Evolutionary conservation across 2,797 vertebrate species (phyloP), one percentile per base, ranked within the genome.

Genomic region (Bryconaethiops microstoma): DNA sequence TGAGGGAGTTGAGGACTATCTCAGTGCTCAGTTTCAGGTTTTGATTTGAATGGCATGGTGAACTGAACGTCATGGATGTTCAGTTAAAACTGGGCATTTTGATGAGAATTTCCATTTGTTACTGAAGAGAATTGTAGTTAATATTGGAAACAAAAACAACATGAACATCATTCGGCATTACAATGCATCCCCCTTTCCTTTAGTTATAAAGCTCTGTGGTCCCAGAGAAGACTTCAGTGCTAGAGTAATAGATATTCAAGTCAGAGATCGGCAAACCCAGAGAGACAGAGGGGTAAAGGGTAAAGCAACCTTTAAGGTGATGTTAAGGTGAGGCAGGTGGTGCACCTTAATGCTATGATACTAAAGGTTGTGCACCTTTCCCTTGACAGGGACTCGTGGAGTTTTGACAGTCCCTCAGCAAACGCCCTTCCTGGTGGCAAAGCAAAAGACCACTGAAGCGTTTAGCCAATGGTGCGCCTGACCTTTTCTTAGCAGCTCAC

Each of bases 241-340:
- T 45, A 73, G 14, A 60, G 81, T 89, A 78, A 90, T 89, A 88
- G 86, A 87, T 86, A 92, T 91, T 88, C 89, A 74, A 84, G 79
- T 91, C 90, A 87, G 83, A 83, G 76, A 82, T 59, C 71, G 76
- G 74, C 77, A 79, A 86, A 80, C 83, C 86, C 82, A 54, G 21
- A 83, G 88, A 90, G 86, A 35, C 35, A 86, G 70, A 78, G 81
- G 86, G 89, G 88, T 87, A 92, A 94, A 92, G 93, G 91, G 90
- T 93, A 93, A 92, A 88, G 87, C 85, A 83, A 88, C 93, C 92
- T 94, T 94, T 94, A 93, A 92, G 92, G 89, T 84, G 85, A 88
- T 88, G 89, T 90, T 90, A 90, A 90, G 90, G 90, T 90, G 85
- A 89, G 84, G 84, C 72, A 23, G 77, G 74, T 68, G 78, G 54